These are phyloP conservation scores for Drosophila tripunctata DNA, from an alignment of 2,888 invertebrate species.

Conservation along the genomic window DNA sequence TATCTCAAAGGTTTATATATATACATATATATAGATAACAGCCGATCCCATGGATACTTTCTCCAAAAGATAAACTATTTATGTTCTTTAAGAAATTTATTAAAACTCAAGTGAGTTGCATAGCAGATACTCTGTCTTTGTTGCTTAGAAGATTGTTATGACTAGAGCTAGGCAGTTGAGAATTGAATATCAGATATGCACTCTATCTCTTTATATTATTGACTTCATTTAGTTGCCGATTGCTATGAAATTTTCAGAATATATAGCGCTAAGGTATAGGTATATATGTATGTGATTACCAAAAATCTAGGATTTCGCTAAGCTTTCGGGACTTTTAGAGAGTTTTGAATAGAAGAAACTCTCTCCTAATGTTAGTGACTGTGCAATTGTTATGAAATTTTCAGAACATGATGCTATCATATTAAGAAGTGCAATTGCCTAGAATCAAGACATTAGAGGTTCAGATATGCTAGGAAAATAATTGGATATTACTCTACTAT, in stretches of 20 bases:
- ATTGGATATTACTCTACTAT: too few species aligned
- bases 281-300: background rate
- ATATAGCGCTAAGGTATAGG: too few species aligned
- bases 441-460: too few species aligned
- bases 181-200: too few species aligned
- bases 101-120: background rate
- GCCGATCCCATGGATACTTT: constrained; percentile 10
- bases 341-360: background rate
- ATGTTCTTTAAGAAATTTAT: constrained; percentile 8
- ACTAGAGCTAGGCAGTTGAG: too few species aligned
- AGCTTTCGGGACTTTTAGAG: background rate
- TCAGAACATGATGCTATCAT: too few species aligned
- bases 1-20: constrained; percentile 6
- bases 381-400: too few species aligned
- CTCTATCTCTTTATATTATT: background rate
- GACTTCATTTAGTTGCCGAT: background rate
- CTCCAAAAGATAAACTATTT: constrained; percentile 6
- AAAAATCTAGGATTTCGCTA: background rate
- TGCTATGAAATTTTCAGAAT: background rate
- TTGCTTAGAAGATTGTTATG: too few species aligned
- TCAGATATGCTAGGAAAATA: too few species aligned
- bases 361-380: too few species aligned
- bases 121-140: background rate
- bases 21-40: constrained; percentile 10
- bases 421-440: too few species aligned